Evolutionary conservation across 2,113 vertebrate genomes (phyloP).

Genomic region (Sarotherodon lohbergeri): DNA sequence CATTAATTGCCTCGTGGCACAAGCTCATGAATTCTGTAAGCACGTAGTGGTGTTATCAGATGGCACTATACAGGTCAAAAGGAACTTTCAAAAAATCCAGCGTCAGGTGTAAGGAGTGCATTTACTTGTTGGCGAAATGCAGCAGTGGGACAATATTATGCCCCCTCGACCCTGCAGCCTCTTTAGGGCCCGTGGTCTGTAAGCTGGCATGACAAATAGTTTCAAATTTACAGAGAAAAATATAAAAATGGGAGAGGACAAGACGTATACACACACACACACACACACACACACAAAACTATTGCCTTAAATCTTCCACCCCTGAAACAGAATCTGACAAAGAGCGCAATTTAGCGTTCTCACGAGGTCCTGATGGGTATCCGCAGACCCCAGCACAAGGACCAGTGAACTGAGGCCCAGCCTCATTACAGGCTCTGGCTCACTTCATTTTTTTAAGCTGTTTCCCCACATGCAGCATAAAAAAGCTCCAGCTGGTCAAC

Average conservation of each 20-base stretch:
- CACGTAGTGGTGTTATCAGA: neutral
- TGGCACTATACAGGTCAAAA: neutral
- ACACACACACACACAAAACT: neutral
- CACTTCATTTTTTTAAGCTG: constrained; percentile 21
- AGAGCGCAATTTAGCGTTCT: constrained; percentile 41
- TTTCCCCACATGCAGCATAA: neutral
- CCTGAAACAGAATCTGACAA: constrained; percentile 10
- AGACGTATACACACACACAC: neutral
- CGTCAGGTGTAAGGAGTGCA: constrained; percentile 13
- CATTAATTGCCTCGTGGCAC: neutral
- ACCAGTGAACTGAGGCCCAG: constrained; percentile 27
- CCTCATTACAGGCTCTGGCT: constrained; percentile 59
- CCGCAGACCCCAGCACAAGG: neutral
- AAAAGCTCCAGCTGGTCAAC: constrained; percentile 31
- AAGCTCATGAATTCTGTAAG: neutral
- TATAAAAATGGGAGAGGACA: neutral
- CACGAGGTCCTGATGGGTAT: constrained; percentile 30
- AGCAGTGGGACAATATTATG: constrained; percentile 20
- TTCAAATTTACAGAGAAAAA: constrained; percentile 44
- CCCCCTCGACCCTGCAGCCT: neutral
- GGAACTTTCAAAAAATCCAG: neutral
- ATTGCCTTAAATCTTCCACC: neutral
- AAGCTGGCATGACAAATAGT: constrained; percentile 65
- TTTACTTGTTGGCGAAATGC: constrained; percentile 46
- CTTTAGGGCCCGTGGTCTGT: constrained; percentile 32